Conservation (phyloP, 2,888 invertebrate species). For the Lamellibrachia satsuma region DNA sequence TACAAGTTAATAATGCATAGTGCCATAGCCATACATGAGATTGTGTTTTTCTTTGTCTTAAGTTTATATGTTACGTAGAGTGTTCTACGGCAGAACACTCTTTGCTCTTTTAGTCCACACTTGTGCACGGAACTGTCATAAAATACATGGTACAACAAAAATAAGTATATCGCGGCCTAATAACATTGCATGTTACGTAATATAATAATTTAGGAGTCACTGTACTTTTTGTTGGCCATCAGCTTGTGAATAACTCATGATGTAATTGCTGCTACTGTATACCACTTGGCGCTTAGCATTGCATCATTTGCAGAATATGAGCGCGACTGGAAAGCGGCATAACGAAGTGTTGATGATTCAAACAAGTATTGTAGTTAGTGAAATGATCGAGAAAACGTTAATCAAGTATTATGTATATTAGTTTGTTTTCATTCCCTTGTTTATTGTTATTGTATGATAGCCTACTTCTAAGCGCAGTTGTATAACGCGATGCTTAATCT, state of each 20-base stretch:
- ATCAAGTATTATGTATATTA: neutral
- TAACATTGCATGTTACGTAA: no score
- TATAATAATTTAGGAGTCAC: no score
- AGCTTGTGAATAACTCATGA: no score
- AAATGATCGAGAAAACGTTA: conserved; percentile 3
- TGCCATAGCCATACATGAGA: neutral
- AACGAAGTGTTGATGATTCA: neutral
- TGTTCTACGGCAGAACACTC: neutral
- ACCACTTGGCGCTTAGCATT: no score
- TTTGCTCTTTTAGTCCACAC: neutral
- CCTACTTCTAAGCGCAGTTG: neutral
- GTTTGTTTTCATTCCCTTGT: neutral
- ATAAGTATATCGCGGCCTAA: neutral
- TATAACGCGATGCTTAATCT: neutral
- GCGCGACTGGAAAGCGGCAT: neutral
- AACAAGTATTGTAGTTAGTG: neutral
- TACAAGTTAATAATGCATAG: neutral
- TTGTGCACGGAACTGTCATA: neutral
- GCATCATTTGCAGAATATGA: neutral
- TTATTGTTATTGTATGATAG: neutral
- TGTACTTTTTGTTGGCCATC: no score
- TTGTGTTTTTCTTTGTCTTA: neutral
- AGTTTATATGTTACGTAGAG: neutral
- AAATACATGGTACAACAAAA: neutral
- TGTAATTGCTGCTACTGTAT: no score